Evolutionary conservation across 2,797 vertebrate species (phyloP).

Genomic region (Crypturellus tataupa): DNA sequence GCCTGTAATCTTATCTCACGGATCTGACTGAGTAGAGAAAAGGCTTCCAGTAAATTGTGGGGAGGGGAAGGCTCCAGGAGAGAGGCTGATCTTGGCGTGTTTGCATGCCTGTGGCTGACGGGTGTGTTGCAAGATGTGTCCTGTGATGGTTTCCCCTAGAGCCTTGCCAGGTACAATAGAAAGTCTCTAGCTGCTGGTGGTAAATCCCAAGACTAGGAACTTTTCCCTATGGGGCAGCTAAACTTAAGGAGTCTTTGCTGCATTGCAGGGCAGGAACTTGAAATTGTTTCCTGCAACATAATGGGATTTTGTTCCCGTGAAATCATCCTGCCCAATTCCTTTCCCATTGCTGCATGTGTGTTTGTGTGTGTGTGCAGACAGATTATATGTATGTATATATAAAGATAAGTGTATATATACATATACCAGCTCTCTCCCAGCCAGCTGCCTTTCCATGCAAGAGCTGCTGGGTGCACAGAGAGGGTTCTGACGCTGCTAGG

Average conservation of each 20-base stretch:
- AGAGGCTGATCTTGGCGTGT: not conserved
- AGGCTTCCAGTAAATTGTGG: not conserved
- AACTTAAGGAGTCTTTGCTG: not conserved
- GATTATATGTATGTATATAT: not conserved
- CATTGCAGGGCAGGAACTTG: not conserved
- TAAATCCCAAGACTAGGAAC: not conserved
- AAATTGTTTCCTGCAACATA: not conserved
- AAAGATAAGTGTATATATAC: not conserved
- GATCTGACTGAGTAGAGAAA: slow-evolving; percentile 32
- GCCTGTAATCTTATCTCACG: not conserved
- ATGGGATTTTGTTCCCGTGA: too few species aligned
- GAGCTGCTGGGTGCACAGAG: not conserved
- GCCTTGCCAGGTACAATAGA: not conserved
- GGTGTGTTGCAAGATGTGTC: not conserved
- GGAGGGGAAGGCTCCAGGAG: not conserved
- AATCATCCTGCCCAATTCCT: not conserved
- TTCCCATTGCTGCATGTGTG: slow-evolving; percentile 29
- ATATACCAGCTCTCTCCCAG: not conserved
- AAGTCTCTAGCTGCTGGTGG: slow-evolving; percentile 21
- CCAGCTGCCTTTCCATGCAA: slow-evolving; percentile 26
- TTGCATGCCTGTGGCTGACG: slow-evolving; percentile 60
- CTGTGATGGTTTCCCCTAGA: not conserved
- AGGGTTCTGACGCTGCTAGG: not conserved
- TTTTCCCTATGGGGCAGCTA: not conserved
- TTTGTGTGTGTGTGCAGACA: not conserved